phyloP scores from a whole-genome alignment of 1,140 invertebrate genomes.

The Aporrectodea caliginosa region DNA sequence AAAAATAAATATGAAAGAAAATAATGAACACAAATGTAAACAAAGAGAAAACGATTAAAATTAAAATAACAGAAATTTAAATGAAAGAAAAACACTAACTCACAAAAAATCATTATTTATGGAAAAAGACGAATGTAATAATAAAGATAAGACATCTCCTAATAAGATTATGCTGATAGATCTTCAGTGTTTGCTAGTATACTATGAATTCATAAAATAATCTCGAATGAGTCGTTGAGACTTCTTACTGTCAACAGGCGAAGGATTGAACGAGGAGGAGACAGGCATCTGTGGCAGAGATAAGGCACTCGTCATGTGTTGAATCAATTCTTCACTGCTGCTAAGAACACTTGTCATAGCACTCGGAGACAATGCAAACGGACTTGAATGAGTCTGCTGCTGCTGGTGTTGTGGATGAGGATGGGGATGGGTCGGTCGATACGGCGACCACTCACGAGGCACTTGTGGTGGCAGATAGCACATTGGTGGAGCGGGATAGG shows the following conservation, averaged over 20 bases:
- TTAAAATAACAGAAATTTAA: too few species aligned
- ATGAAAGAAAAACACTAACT: too few species aligned
- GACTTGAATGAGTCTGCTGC: not conserved
- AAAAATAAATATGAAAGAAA: too few species aligned
- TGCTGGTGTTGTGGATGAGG: not conserved
- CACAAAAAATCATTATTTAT: too few species aligned
- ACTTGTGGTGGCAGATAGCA: not conserved
- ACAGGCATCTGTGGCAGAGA: not conserved
- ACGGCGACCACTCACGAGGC: not conserved
- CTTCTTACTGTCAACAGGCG: not conserved
- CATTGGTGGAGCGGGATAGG: not conserved
- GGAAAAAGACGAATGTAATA: too few species aligned
- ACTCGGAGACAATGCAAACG: not conserved
- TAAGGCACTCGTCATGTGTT: not conserved
- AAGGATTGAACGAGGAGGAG: not conserved
- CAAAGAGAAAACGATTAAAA: too few species aligned
- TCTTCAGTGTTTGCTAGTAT: too few species aligned
- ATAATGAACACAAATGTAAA: too few species aligned
- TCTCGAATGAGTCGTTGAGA: too few species aligned
- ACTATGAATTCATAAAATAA: too few species aligned
- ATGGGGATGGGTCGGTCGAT: not conserved
- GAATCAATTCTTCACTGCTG: not conserved
- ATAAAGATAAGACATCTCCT: too few species aligned
- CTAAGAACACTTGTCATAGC: not conserved
- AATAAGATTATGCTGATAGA: too few species aligned